These are phyloP conservation scores for Junonia oenone DNA, from an alignment of 2,888 invertebrate species.

Conservation along the genomic window DNA sequence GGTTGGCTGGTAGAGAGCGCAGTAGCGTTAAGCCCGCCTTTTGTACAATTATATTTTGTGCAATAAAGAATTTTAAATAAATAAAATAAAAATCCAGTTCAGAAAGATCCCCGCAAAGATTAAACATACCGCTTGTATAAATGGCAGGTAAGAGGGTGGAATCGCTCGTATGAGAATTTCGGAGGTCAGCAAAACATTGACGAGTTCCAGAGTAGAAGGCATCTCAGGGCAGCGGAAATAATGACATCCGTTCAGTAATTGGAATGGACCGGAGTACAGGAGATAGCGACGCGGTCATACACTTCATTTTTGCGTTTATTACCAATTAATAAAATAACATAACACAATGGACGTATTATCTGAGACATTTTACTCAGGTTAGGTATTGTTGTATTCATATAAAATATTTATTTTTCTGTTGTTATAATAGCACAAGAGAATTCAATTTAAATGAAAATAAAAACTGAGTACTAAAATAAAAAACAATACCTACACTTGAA, in stretches of 20 bases:
- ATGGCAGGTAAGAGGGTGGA: not conserved
- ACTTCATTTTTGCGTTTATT: too few species aligned
- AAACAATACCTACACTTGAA: not conserved
- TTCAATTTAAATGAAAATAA: too few species aligned
- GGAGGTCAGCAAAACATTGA: conserved; percentile 57
- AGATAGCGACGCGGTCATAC: conserved; percentile 9
- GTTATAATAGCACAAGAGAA: too few species aligned
- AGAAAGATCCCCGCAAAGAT: not conserved
- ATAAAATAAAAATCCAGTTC: not conserved
- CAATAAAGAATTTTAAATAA: too few species aligned
- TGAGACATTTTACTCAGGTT: too few species aligned
- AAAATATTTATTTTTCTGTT: too few species aligned
- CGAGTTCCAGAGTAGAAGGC: conserved; percentile 46
- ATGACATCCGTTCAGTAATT: conserved; percentile 74
- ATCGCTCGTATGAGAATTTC: conserved; percentile 40
- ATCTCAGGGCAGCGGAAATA: conserved; percentile 68
- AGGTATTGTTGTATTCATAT: too few species aligned
- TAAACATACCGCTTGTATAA: not conserved
- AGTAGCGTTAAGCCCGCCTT: too few species aligned
- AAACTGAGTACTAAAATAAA: not conserved
- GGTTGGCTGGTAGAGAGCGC: too few species aligned
- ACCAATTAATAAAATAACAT: too few species aligned
- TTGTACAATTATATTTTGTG: too few species aligned
- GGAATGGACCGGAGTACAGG: conserved; percentile 45
- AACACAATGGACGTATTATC: too few species aligned